These are phyloP conservation scores for Saccopteryx leptura DNA, from an alignment of 2,113 vertebrate genomes.

Conservation along the genomic window DNA sequence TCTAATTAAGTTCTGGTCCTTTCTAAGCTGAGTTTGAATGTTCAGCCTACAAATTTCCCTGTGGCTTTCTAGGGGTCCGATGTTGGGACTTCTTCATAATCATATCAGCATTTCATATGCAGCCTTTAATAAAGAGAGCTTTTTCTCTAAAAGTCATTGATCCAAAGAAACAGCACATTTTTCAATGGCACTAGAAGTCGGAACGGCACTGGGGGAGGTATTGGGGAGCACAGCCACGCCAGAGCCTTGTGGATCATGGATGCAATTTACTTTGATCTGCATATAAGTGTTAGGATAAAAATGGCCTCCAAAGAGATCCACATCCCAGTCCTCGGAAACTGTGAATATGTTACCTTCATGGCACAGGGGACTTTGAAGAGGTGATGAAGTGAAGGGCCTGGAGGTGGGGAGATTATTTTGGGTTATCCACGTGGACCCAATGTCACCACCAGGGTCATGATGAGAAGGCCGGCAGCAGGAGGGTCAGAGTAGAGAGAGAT, in stretches of 20 bases:
- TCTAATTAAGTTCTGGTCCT: background rate
- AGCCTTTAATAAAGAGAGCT: background rate
- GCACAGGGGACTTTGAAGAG: background rate
- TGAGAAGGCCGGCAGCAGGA: background rate
- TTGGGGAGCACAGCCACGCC: fast-evolving
- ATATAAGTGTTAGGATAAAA: fast-evolving
- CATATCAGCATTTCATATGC: background rate
- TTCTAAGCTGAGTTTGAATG: background rate
- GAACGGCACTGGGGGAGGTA: background rate
- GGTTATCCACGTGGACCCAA: no score
- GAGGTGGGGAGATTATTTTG: background rate
- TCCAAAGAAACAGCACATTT: background rate
- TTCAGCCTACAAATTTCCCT: background rate
- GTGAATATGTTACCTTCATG: fast-evolving
- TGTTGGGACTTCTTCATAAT: background rate
- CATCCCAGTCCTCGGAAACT: fast-evolving
- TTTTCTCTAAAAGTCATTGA: background rate
- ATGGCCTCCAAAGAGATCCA: background rate
- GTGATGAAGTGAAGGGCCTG: background rate
- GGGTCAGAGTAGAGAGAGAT: background rate
- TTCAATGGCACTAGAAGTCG: fast-evolving
- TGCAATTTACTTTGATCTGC: fast-evolving
- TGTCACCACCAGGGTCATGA: background rate
- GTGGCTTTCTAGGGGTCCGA: background rate
- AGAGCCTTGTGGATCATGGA: background rate